Conservation (phyloP, 2,888 invertebrate genomes). For the Tipula lateralis region DNA sequence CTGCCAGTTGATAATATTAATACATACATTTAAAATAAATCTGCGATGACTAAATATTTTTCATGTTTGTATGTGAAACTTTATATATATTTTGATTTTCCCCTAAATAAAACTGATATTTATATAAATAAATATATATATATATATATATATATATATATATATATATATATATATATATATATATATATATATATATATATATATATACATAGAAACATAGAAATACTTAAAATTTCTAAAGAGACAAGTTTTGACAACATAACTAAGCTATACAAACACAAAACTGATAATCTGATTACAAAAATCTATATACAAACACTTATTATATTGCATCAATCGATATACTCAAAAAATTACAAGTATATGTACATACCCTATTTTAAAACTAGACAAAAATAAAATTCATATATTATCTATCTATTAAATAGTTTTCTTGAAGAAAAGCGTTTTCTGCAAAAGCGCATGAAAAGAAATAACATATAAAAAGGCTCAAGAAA, state of each 20-base stretch:
- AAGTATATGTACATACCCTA: neutral
- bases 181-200: neutral
- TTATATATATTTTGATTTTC: neutral
- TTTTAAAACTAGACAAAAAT: neutral
- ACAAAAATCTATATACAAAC: neutral
- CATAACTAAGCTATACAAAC: neutral
- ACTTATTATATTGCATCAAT: neutral
- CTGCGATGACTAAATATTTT: neutral
- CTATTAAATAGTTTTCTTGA: neutral
- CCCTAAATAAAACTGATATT: neutral
- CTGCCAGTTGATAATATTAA: neutral
- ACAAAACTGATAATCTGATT: neutral
- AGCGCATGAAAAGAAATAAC: neutral
- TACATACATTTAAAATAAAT: neutral
- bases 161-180: neutral
- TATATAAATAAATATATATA: too few relatives aligned
- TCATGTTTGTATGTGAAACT: neutral
- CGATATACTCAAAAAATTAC: neutral
- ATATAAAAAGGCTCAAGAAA: neutral
- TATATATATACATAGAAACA: neutral
- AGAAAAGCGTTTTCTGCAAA: neutral
- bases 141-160: neutral
- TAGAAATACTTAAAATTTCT: neutral
- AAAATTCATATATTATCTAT: neutral
- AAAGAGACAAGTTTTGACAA: neutral